These are phyloP conservation scores for Sinopyrophorus schimmeli DNA, from an alignment of 2,888 invertebrate species.

Conservation along the genomic window DNA sequence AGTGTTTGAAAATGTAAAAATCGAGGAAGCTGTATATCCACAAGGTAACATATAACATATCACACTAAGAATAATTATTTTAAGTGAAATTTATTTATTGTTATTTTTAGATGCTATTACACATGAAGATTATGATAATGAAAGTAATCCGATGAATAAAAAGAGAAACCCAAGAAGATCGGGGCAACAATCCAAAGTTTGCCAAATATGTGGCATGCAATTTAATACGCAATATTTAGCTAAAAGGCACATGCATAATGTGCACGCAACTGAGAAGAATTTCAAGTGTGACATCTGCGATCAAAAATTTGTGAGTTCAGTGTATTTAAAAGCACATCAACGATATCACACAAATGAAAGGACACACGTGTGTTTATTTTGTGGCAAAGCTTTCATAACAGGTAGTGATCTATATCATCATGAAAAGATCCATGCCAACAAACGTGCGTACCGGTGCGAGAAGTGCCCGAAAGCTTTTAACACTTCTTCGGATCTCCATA, in stretches of 20 bases:
- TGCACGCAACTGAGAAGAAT: constrained; percentile 48
- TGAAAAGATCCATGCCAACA: constrained; percentile 50
- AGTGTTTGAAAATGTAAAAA: constrained; percentile 3
- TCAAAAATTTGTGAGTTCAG: constrained; percentile 46
- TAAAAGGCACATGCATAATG: constrained; percentile 45
- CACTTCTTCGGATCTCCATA: constrained; percentile 49
- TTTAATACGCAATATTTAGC: constrained; percentile 46
- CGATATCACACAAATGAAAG: constrained; percentile 44
- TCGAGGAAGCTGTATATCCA: constrained; percentile 6
- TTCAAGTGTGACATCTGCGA: constrained; percentile 47
- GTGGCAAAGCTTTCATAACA: constrained; percentile 55
- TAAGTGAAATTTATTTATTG: too few species aligned
- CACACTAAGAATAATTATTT: too few species aligned
- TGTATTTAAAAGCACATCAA: constrained; percentile 48
- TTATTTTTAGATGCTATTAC: not conserved
- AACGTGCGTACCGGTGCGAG: constrained; percentile 46
- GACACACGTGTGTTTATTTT: constrained; percentile 47
- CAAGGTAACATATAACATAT: too few species aligned
- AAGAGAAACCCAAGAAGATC: constrained; percentile 29
- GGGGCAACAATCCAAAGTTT: constrained; percentile 27
- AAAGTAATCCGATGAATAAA: too few species aligned
- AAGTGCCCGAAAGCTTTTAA: constrained; percentile 51
- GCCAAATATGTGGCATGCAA: constrained; percentile 41
- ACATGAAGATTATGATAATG: not conserved
- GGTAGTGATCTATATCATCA: constrained; percentile 50